Evolutionary conservation across 2,113 vertebrate species (phyloP).

Genomic region (Bubo blakistoni): DNA sequence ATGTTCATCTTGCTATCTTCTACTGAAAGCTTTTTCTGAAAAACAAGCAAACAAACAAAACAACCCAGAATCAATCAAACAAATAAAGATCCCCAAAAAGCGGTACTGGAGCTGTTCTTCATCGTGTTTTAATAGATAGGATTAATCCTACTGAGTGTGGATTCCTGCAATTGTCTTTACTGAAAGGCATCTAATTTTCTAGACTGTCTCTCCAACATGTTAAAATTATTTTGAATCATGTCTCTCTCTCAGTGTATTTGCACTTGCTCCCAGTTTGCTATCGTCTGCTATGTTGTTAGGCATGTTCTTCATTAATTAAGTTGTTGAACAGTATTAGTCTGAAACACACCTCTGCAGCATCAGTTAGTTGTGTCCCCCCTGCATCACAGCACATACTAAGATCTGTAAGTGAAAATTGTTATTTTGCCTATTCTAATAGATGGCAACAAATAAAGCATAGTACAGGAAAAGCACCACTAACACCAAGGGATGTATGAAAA

Average conservation of each 20-base stretch:
- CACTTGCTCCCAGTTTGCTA: background rate
- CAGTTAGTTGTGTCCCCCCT: background rate
- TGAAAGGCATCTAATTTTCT: background rate
- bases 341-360: background rate
- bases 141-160: background rate
- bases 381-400: background rate
- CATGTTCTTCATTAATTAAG: background rate
- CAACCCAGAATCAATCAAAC: background rate
- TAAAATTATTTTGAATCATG: background rate
- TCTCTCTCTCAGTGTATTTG: background rate
- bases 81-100: background rate
- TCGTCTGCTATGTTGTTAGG: background rate
- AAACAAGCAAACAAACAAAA: background rate
- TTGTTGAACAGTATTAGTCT: background rate
- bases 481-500: background rate
- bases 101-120: background rate
- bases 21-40: background rate
- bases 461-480: background rate
- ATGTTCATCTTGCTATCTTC: background rate
- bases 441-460: background rate
- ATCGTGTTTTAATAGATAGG: background rate
- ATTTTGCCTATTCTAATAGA: background rate
- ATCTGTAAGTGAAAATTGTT: background rate
- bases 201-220: background rate
- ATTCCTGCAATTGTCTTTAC: background rate